phyloP scores from a whole-genome alignment of 2,113 vertebrate genomes.

The Hyperoodon ampullatus region DNA sequence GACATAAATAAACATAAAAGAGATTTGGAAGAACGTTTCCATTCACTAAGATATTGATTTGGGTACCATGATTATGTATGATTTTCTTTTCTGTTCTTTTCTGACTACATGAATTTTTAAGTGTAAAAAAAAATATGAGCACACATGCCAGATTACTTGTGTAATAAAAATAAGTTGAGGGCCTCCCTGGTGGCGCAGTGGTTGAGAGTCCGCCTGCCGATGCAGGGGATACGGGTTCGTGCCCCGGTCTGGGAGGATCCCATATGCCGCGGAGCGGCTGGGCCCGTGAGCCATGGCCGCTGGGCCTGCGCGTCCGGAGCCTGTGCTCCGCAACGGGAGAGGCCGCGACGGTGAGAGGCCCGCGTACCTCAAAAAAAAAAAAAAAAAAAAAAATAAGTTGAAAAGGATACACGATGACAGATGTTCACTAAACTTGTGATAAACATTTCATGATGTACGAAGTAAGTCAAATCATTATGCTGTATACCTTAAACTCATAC shows the following conservation, averaged over 20 bases:
- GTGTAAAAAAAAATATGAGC: not conserved
- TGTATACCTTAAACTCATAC: not conserved
- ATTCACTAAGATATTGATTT: conserved; percentile 19
- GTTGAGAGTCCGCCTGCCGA: too few species aligned
- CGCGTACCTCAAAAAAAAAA: too few species aligned
- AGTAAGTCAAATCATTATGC: not conserved
- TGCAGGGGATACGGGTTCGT: too few species aligned
- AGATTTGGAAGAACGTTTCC: conserved; percentile 28
- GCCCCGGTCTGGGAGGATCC: too few species aligned
- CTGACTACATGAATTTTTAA: conserved; percentile 31
- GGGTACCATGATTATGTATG: not conserved
- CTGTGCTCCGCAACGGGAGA: too few species aligned
- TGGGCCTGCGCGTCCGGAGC: too few species aligned
- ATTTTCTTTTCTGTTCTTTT: conserved; percentile 21
- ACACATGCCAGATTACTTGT: not conserved
- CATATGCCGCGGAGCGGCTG: too few species aligned
- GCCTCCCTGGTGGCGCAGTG: too few species aligned
- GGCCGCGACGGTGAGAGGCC: too few species aligned
- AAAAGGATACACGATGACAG: not conserved
- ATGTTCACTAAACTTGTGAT: not conserved
- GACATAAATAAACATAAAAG: not conserved
- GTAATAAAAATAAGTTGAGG: not conserved
- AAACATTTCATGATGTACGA: not conserved
- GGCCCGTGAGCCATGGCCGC: too few species aligned
- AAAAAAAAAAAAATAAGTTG: not conserved